A percentile compares a stretch with the other conserved stretches of the same genome.
Conservation (phyloP, 2,888 invertebrate species). For the Drosophila birchii region DNA sequence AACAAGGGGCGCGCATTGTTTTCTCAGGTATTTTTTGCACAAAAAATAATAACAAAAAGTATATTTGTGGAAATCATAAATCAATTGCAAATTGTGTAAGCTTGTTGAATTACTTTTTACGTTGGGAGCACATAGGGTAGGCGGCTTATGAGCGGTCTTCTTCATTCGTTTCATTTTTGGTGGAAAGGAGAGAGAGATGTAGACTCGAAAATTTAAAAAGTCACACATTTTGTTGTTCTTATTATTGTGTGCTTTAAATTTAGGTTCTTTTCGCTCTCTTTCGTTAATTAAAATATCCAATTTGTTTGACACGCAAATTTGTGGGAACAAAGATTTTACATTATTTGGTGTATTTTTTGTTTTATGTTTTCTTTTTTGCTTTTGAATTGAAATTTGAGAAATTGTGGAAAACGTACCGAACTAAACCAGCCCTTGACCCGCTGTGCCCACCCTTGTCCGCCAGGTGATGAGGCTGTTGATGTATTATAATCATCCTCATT, state of each 20-base stretch:
- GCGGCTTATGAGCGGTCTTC: slow-evolving; percentile 84
- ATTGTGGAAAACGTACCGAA: slow-evolving; percentile 87
- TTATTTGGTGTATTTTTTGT: slow-evolving; percentile 43
- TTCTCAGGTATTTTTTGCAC: slow-evolving; percentile 39
- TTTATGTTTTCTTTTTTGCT: slow-evolving; percentile 41
- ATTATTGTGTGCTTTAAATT: slow-evolving; percentile 12
- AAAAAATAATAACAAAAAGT: slow-evolving; percentile 10
- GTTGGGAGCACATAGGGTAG: slow-evolving; percentile 84
- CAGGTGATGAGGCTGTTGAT: slow-evolving; percentile 85
- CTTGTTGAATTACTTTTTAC: slow-evolving; percentile 38
- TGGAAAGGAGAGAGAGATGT: slow-evolving; percentile 48
- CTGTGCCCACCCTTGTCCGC: slow-evolving; percentile 89
- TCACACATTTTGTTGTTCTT: slow-evolving; percentile 53
- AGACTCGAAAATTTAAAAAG: slow-evolving; percentile 60
- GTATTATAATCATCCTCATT: slow-evolving; percentile 84
- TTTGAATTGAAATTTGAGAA: slow-evolving; percentile 55
- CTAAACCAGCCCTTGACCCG: slow-evolving; percentile 90
- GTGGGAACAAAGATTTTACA: slow-evolving; percentile 49
- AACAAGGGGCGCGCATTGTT: slow-evolving; percentile 52
- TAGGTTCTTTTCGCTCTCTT: slow-evolving; percentile 15
- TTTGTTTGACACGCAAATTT: slow-evolving; percentile 66
- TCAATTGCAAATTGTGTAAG: slow-evolving; percentile 59
- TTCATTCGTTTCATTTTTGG: slow-evolving; percentile 78
- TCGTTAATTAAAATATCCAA: slow-evolving; percentile 69
- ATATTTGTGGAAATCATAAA: slow-evolving; percentile 31